Conservation (phyloP, 2,888 invertebrate species). For the Thymelicus acteon region DNA sequence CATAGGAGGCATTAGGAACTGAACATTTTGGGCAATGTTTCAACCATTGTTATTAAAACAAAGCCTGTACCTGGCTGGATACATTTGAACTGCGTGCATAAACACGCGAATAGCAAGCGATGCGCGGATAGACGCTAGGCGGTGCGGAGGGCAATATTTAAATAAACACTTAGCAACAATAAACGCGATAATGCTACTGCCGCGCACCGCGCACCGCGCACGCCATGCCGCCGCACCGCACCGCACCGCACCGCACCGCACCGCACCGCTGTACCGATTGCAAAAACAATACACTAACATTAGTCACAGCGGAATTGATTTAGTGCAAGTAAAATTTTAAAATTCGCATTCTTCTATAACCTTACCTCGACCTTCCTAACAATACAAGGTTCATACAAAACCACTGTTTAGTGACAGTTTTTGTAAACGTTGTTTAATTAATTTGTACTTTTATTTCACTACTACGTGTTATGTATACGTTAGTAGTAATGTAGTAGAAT, state of each 20-base stretch:
- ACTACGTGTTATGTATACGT: too few relatives aligned
- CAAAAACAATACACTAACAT: conserved; percentile 31
- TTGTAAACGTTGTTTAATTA: too few relatives aligned
- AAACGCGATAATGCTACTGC: conserved; percentile 66
- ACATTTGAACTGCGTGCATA: conserved; percentile 11
- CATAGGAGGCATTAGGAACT: too few relatives aligned
- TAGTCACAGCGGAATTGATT: too few relatives aligned
- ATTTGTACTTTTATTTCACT: too few relatives aligned
- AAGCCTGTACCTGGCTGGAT: neutral
- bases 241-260: conserved; percentile 43
- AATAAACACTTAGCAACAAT: conserved; percentile 78
- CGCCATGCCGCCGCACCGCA: neutral
- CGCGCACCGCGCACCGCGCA: conserved; percentile 42
- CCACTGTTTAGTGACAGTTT: too few relatives aligned
- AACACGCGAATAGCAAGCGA: conserved; percentile 43
- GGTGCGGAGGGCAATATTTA: conserved; percentile 56
- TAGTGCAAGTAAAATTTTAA: too few relatives aligned
- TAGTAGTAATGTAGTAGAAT: too few relatives aligned
- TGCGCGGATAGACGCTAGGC: conserved; percentile 51
- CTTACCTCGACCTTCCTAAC: too few relatives aligned
- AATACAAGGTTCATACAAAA: too few relatives aligned
- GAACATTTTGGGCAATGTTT: neutral
- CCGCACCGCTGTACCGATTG: conserved; percentile 43
- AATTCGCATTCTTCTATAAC: too few relatives aligned
- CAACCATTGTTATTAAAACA: conserved; percentile 1